Evolutionary conservation across 2,888 invertebrate genomes (phyloP), one percentile per base, ranked within the genome.

Genomic region (Syrista parreyssii): DNA sequence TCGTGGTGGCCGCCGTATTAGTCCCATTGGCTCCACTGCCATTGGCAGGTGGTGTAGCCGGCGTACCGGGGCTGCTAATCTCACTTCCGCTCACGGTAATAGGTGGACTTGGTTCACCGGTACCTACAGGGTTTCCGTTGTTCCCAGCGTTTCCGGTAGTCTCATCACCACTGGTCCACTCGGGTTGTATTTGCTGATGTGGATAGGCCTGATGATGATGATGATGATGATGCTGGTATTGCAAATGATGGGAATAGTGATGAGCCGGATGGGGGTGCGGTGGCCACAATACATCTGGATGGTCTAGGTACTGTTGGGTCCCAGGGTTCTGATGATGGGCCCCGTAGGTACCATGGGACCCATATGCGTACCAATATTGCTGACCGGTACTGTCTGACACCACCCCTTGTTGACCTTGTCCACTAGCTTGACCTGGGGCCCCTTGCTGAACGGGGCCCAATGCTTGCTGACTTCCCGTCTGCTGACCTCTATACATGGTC

Each of bases 31-130:
- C 90, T 86, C 77, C 92, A 88, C 83, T 92, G 88, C 81, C 91
- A 84, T 83, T 90, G 82, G 79, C 90, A 85, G 86, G 88, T 81
- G 85, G 89, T 82, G 86, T 88, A 69, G 86, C 85, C 31, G 87
- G 92, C 89, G 84, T 89, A 2, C 93, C 93, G 0, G 94, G 94
- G 84, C 94, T 94, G 75, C 94, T 94, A 84, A 94, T 92, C 84
- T 94, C 94, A 87, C 94, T 94, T 33, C 94, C 94, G 77, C 93
- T 93, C 31, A 92, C 92, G 74, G 93, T 94, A 73, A 93, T 93
- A 71, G 94, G 93, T 4, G 94, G 94, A 80, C 94, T 94, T 33
- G 94, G 93, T 77, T 88, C 86, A 12, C 86, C 85, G 4, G 81
- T 76, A 0, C 82, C 82, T 1, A 86, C 83, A 9, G 79, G 79